These are phyloP conservation scores for fruit fly (Drosophila melanogaster) DNA, from an alignment of 1,140 invertebrate species.

Conservation along the genomic window Release_6_plus_ISO1_MT NT_033777.3:26712001-26712500, in stretches of 20 bases:
- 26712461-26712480: conserved; percentile 21
- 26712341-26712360: conserved; percentile 36
- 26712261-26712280: not conserved
- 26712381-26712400: conserved; percentile 32
- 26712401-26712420: conserved; percentile 11
- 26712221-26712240: too few relatives aligned
- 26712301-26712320: conserved; percentile 31
- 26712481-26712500: not conserved
- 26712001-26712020: conserved; percentile 55
- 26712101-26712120: conserved; percentile 6
- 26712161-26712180: conserved; percentile 30
- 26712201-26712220: not conserved
- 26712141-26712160: not conserved
- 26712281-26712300: too few relatives aligned
- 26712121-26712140: not conserved
- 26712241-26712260: not conserved
- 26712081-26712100: conserved; percentile 38
- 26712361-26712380: conserved; percentile 38
- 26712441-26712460: conserved; percentile 52
- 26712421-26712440: conserved; percentile 49
- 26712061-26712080: conserved; percentile 37
- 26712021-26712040: conserved; percentile 49
- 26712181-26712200: not conserved
- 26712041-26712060: not conserved
- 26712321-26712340: not conserved